Conservation (phyloP, 2,797 vertebrate species). For the Margarornis squamiger region DNA sequence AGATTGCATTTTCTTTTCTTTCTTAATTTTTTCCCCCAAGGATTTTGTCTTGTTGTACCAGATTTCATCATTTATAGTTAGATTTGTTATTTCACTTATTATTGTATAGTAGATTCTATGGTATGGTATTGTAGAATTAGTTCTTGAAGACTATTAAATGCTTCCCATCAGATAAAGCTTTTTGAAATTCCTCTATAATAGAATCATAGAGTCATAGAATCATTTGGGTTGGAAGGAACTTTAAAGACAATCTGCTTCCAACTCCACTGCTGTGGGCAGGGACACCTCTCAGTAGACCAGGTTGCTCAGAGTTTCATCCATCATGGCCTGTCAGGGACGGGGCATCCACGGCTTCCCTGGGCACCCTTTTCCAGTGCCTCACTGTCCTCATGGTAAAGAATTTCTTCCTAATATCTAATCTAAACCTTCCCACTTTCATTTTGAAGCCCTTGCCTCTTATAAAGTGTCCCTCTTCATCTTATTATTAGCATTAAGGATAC, state of each 20-base stretch:
- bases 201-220: background rate
- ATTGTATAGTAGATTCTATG: background rate
- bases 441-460: background rate
- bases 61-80: background rate
- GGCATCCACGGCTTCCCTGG: background rate
- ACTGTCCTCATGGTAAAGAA: background rate
- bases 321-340: background rate
- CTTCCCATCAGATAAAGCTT: background rate
- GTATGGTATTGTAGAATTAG: background rate
- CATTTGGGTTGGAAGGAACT: background rate
- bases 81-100: background rate
- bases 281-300: background rate
- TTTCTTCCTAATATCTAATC: background rate
- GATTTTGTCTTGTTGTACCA: background rate
- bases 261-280: accelerated
- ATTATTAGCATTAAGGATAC: background rate
- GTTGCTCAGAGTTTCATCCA: background rate
- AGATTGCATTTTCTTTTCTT: accelerated
- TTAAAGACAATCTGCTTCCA: background rate
- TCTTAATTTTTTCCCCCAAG: accelerated
- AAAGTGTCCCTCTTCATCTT: background rate
- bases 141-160: background rate
- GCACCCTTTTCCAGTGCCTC: background rate
- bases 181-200: background rate
- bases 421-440: background rate